phyloP scores from a whole-genome alignment of 2,797 vertebrate species.

The Eidolon dupreanum region DNA sequence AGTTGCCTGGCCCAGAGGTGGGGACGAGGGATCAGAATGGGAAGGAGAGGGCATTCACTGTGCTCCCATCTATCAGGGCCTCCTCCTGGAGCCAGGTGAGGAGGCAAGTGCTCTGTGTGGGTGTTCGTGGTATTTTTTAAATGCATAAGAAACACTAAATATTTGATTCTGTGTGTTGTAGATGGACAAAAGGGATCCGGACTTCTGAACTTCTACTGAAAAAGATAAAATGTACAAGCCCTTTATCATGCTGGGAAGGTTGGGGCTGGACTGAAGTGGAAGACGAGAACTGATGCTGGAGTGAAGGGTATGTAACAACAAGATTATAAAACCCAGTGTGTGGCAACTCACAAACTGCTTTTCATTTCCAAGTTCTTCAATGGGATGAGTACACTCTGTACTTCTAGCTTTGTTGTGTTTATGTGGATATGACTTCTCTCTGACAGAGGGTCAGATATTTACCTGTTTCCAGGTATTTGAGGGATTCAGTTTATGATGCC shows the following conservation, averaged over 20 bases:
- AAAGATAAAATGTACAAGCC: neutral
- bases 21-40: neutral
- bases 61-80: rapidly evolving
- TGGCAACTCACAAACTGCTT: too few relatives aligned
- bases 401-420: neutral
- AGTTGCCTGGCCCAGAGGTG: neutral
- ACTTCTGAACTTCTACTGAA: neutral
- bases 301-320: constrained; percentile 45
- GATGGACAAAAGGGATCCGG: constrained; percentile 14
- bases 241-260: neutral
- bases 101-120: neutral
- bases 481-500: neutral
- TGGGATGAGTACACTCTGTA: neutral
- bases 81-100: neutral
- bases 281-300: neutral
- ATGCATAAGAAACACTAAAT: neutral
- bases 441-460: neutral
- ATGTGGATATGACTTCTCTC: neutral
- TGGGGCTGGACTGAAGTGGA: neutral
- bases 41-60: neutral
- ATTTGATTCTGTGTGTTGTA: constrained; percentile 21
- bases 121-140: neutral
- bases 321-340: neutral
- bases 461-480: neutral
- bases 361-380: neutral